A percentile compares a stretch with the other conserved stretches of the same genome.
Evolutionary conservation across 1,140 invertebrate species (phyloP).

Genomic region (Drosophila seguyi): DNA sequence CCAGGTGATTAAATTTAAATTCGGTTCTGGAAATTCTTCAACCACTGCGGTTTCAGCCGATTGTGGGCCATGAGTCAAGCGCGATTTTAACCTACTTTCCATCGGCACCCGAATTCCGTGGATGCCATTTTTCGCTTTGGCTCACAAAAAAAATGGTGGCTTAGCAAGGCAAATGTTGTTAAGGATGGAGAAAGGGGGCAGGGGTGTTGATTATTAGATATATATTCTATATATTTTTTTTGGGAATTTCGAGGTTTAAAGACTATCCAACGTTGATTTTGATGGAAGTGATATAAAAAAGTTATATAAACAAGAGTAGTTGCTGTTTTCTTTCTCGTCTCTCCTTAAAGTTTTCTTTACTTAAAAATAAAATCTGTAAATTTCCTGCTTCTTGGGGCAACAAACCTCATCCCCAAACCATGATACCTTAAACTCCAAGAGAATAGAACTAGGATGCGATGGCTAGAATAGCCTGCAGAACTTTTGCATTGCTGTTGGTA

Average conservation of each 20-base stretch:
- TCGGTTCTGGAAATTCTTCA: slow-evolving; percentile 40
- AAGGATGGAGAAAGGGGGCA: rapidly evolving
- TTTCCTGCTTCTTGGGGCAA: background rate
- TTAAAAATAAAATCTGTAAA: background rate
- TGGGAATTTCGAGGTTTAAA: too few species aligned
- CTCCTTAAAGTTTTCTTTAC: background rate
- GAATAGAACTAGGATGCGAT: slow-evolving; percentile 10
- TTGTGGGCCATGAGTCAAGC: slow-evolving; percentile 26
- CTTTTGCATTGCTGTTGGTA: slow-evolving; percentile 23
- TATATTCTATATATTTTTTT: background rate
- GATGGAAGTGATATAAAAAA: too few species aligned
- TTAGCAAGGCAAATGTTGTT: slow-evolving; percentile 17
- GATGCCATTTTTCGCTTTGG: slow-evolving; percentile 18
- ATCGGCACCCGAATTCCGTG: slow-evolving; percentile 17
- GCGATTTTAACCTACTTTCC: slow-evolving; percentile 50
- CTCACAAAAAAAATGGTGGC: slow-evolving; percentile 29
- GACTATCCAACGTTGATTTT: too few species aligned
- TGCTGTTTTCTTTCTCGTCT: background rate
- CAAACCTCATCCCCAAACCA: background rate
- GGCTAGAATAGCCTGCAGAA: slow-evolving; percentile 47
- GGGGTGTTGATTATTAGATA: background rate
- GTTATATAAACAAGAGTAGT: background rate
- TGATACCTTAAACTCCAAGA: background rate
- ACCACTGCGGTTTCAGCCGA: slow-evolving; percentile 10
- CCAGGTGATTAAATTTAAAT: slow-evolving; percentile 54